Base-by-base conservation (phyloP, 2,797 vertebrate genomes). In the Alectoris magna region DNA sequence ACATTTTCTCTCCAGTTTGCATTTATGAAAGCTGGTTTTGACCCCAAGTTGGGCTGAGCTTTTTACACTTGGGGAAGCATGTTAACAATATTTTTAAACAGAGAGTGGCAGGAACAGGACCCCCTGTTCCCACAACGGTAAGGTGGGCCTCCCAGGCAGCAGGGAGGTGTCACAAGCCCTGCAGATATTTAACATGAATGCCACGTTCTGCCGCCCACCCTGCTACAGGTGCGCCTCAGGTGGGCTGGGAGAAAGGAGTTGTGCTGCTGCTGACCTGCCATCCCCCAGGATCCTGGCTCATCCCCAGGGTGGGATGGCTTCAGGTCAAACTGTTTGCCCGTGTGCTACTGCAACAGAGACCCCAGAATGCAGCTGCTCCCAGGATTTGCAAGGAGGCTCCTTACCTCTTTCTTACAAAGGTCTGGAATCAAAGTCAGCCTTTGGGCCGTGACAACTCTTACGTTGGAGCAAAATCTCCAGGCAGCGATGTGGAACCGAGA, bases 121-220 rank as follows among this genome's bases (percentile, higher is more conserved):
- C 4, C 1, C 18, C 1, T 0, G 9, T 31, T 74, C 23, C 56
- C 31, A 18, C 11, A 14, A 11, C 29, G 27, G 14, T 46, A 38
- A 3, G 18, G 6, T 2, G 3, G 48, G 10, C 29, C 63, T 17
- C 58, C 69, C 11, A 15, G 63, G 29, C 23, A 63, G 19, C 67
- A 17, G 9, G 14, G 55, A 72, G 9, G 64, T 43, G 11, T 18
- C 22, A 76, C 64, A 72, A 87, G 31, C 21, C 36, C 67, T 64
- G 62, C 14, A 59, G 56, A 56, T 74, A 53, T 27, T 80, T 17
- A n/a, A 34, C 0, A 0, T 36, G 29, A 88, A 51, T 38, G 15
- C 29, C n/a, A 74, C 7, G 46, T 24, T 29, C 22, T 70, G 48
- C 62, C 81, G 46, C 44, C 18, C 17, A 43, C 36, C 36, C 51